These are phyloP conservation scores for Samia ricini DNA, from an alignment of 1,140 invertebrate genomes.

Conservation along the genomic window DNA sequence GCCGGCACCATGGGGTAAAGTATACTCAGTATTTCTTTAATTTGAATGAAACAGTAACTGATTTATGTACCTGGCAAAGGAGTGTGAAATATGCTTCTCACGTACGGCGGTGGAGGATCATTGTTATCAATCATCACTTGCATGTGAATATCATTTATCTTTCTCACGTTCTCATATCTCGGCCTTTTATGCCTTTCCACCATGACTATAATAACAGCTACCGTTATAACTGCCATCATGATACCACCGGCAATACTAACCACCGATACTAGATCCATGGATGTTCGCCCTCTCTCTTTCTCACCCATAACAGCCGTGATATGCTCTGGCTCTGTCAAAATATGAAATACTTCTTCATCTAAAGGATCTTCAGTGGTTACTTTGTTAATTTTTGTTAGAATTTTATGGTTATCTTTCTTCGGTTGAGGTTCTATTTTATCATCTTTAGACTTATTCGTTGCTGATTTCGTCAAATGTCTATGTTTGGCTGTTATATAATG, in stretches of 20 bases:
- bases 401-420: constrained; percentile 35
- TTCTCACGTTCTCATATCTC: constrained; percentile 62
- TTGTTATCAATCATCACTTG: constrained; percentile 70
- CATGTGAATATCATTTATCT: constrained; percentile 67
- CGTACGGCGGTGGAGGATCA: constrained; percentile 64
- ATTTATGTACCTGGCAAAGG: constrained; percentile 75
- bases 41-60: neutral
- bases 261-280: constrained; percentile 68
- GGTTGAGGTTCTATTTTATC: constrained; percentile 7
- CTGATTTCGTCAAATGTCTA: constrained; percentile 17
- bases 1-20: no score
- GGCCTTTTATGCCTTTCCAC: constrained; percentile 64
- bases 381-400: constrained; percentile 29
- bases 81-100: constrained; percentile 77
- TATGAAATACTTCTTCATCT: constrained; percentile 72
- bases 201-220: constrained; percentile 72
- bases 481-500: constrained; percentile 16
- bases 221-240: constrained; percentile 71
- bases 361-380: constrained; percentile 49
- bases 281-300: constrained; percentile 57
- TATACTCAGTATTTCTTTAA: neutral
- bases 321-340: constrained; percentile 77
- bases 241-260: constrained; percentile 72
- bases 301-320: constrained; percentile 74
- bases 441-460: constrained; percentile 4